A percentile compares a stretch with the other conserved stretches of the same genome.
Evolutionary conservation across 2,888 invertebrate species (phyloP).

Genomic region (Harmothoe impar): DNA sequence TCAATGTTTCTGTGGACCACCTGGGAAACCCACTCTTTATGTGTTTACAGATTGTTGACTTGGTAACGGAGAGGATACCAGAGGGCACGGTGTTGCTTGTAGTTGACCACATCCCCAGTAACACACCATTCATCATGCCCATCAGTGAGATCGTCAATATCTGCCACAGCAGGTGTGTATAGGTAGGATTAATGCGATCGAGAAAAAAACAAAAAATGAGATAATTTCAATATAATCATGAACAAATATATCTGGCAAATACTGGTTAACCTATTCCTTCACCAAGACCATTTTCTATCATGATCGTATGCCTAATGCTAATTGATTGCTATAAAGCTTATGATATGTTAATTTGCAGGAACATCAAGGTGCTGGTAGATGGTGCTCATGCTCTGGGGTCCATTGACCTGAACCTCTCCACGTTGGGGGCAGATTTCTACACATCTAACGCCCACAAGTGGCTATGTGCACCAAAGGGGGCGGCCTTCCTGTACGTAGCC

Average conservation of each 20-base stretch:
- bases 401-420: slow-evolving; percentile 73
- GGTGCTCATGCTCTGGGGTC: slow-evolving; percentile 82
- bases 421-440: slow-evolving; percentile 80
- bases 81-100: slow-evolving; percentile 76
- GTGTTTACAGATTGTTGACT: slow-evolving; percentile 72
- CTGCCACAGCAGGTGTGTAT: slow-evolving; percentile 76
- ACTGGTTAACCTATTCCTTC: too few relatives aligned
- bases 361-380: slow-evolving; percentile 79
- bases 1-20: too few relatives aligned
- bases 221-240: too few relatives aligned
- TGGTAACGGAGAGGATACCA: slow-evolving; percentile 71
- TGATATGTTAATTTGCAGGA: slow-evolving; percentile 67
- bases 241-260: too few relatives aligned
- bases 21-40: too few relatives aligned
- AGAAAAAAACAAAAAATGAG: too few relatives aligned
- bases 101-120: slow-evolving; percentile 82
- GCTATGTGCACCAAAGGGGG: slow-evolving; percentile 81
- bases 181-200: neutral
- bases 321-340: too few relatives aligned
- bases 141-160: slow-evolving; percentile 76
- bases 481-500: slow-evolving; percentile 80
- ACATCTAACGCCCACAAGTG: slow-evolving; percentile 82
- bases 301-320: too few relatives aligned
- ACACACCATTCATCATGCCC: slow-evolving; percentile 80
- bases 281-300: too few relatives aligned